These are phyloP conservation scores for Notoglanidium macrostoma DNA, from an alignment of 2,797 vertebrate genomes.

Conservation along the genomic window DNA sequence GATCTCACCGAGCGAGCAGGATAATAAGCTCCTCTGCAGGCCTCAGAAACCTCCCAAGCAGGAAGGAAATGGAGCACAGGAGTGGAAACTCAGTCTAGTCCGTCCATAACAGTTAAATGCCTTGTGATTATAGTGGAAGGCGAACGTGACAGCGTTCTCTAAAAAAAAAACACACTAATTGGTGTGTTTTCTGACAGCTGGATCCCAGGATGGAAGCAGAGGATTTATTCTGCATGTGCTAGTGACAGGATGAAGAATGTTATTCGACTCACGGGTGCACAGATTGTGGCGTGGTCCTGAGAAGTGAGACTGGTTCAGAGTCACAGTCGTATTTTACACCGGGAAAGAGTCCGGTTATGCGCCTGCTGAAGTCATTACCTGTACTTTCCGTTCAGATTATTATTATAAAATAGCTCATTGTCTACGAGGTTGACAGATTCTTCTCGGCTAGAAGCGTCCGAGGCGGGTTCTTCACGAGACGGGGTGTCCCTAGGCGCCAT, in stretches of 20 bases:
- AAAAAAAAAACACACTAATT: slow-evolving; percentile 1
- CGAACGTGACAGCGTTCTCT: background rate
- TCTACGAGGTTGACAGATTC: no score
- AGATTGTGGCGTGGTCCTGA: background rate
- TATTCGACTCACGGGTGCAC: no score
- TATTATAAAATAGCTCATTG: no score
- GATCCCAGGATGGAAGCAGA: background rate
- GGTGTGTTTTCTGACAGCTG: slow-evolving; percentile 19
- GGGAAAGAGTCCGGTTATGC: background rate
- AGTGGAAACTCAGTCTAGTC: background rate
- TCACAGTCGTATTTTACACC: background rate
- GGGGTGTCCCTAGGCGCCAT: no score
- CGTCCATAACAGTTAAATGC: background rate
- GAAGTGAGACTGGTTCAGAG: background rate
- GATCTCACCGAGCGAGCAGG: slow-evolving; percentile 1
- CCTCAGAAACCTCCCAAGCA: background rate
- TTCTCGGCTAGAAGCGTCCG: no score
- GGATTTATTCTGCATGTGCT: background rate
- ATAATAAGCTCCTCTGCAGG: slow-evolving; percentile 22
- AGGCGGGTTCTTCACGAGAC: no score
- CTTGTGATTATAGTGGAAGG: background rate
- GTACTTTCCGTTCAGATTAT: no score
- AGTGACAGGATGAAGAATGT: background rate
- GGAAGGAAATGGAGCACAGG: background rate
- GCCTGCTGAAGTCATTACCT: no score